phyloP scores from a whole-genome alignment of 1,140 invertebrate species.

The Copidosoma floridanum region DNA sequence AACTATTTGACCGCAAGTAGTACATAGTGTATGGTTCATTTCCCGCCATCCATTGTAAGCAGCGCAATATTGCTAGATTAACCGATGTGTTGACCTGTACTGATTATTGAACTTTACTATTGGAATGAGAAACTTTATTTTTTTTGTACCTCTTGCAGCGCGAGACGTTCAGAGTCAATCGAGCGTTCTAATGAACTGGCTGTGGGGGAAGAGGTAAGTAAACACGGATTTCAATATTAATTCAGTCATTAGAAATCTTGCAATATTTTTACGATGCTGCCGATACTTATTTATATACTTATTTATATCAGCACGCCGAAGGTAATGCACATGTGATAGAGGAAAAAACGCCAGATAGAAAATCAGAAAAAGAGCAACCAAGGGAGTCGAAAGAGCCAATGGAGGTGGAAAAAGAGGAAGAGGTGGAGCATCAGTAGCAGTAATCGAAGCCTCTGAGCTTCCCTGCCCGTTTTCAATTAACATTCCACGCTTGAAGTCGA shows the following conservation, averaged over 20 bases:
- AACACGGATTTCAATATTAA: too few relatives aligned
- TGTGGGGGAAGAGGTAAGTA: slow-evolving; percentile 65
- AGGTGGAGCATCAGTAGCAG: background rate
- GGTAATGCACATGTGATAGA: slow-evolving; percentile 55
- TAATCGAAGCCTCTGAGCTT: background rate
- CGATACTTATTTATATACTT: too few relatives aligned
- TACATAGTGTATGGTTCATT: too few relatives aligned
- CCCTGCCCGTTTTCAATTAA: slow-evolving; percentile 4
- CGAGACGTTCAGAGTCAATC: slow-evolving; percentile 74
- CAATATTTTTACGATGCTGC: too few relatives aligned
- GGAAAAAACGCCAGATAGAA: too few relatives aligned
- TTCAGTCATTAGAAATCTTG: too few relatives aligned
- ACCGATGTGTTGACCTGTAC: background rate
- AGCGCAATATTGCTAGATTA: background rate
- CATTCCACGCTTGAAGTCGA: slow-evolving; percentile 5
- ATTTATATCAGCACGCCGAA: slow-evolving; percentile 55
- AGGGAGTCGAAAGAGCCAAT: too few relatives aligned
- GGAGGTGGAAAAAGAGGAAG: too few relatives aligned
- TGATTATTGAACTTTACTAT: background rate
- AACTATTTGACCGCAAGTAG: too few relatives aligned
- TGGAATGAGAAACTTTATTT: background rate
- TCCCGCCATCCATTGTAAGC: background rate
- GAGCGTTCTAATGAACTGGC: slow-evolving; percentile 74
- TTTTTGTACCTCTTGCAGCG: slow-evolving; percentile 58
- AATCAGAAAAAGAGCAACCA: too few relatives aligned